phyloP scores from a whole-genome alignment of 37 sponge, comb jelly and placozoan species.

The Aplysina aerophoba region DNA sequence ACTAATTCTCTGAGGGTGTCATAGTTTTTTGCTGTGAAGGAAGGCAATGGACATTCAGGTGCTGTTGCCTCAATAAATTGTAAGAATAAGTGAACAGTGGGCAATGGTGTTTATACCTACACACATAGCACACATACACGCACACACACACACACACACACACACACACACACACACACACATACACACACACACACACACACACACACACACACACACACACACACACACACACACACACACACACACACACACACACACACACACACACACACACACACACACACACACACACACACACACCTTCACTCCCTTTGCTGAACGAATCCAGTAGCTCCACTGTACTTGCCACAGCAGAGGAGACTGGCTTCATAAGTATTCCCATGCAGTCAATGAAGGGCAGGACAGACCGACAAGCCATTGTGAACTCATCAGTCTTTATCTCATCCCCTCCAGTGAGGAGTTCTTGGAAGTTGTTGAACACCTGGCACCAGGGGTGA shows the following conservation, averaged over 20 bases:
- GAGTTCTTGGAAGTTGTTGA: background rate
- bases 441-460: background rate
- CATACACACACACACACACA: slow-evolving; percentile 50
- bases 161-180: slow-evolving; percentile 60
- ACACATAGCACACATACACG: slow-evolving; percentile 25
- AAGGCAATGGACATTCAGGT: background rate
- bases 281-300: slow-evolving; percentile 57
- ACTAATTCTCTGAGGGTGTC: background rate
- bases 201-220: slow-evolving; percentile 31
- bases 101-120: too few species aligned
- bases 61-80: too few species aligned
- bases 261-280: slow-evolving; percentile 60
- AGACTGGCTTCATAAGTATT: slow-evolving; percentile 1
- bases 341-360: background rate
- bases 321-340: background rate
- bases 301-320: slow-evolving; percentile 22
- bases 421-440: slow-evolving; percentile 1
- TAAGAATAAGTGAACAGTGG: too few species aligned
- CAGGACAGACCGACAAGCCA: background rate
- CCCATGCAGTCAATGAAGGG: slow-evolving; percentile 4
- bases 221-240: slow-evolving; percentile 47
- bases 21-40: background rate
- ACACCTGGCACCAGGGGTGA: background rate
- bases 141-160: slow-evolving; percentile 58
- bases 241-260: slow-evolving; percentile 59